Evolutionary conservation across 2,113 vertebrate species (phyloP).

Genomic region (Microcebus ravelobensis): DNA sequence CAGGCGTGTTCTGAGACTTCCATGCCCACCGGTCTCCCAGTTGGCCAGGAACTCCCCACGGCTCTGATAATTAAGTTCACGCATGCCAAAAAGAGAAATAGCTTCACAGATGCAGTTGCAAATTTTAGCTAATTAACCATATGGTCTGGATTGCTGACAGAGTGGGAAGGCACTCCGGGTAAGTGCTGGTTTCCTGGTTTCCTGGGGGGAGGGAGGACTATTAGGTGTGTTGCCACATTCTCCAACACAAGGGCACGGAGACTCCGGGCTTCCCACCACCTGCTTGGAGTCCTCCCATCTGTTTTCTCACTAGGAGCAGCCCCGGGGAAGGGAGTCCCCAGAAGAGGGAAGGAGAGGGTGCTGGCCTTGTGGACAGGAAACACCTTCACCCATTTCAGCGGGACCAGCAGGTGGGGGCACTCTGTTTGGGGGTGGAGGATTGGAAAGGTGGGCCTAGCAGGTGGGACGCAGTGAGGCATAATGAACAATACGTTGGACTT

Average conservation of each 20-base stretch:
- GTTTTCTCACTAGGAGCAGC: background rate
- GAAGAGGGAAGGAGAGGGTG: background rate
- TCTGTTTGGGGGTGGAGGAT: background rate
- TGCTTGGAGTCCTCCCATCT: background rate
- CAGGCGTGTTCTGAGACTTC: background rate
- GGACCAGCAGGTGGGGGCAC: fast-evolving
- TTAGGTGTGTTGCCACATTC: constrained; percentile 25
- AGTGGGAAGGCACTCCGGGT: background rate
- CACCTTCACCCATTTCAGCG: background rate
- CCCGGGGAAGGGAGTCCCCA: background rate
- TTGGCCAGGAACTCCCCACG: background rate
- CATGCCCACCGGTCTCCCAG: background rate
- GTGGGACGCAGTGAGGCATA: background rate
- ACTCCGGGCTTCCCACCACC: background rate
- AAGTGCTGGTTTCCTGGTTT: background rate
- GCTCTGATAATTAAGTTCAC: constrained; percentile 75
- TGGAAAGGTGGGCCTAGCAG: background rate
- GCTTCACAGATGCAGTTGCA: constrained; percentile 70
- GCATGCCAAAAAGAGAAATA: constrained; percentile 63
- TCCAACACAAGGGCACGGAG: background rate
- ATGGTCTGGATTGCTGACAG: constrained; percentile 77
- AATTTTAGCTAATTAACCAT: constrained; percentile 81
- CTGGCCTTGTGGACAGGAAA: background rate
- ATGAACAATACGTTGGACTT: background rate
- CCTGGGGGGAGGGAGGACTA: background rate